Base-by-base conservation (phyloP, 2,113 vertebrate genomes). In the Eptesicus fuscus region DNA sequence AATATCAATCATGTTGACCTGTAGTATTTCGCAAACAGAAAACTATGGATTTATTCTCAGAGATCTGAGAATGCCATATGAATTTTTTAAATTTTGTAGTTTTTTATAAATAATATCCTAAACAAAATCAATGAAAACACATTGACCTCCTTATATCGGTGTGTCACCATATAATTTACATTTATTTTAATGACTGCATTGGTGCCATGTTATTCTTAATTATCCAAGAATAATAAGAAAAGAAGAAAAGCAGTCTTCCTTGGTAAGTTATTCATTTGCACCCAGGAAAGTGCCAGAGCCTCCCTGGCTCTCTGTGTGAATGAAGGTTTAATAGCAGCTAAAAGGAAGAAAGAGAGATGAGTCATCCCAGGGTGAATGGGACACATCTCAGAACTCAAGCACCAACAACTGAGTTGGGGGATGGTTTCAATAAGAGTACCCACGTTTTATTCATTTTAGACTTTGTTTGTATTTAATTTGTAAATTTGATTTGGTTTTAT, bases 71-170 rank as follows among this genome's bases (percentile, higher is more conserved):
- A 18, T 83, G 7, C 7, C 28, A 30, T 84, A 23, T 9, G 4
- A 5, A 47, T 59, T 89, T 76, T 53, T 93, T 18, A 8, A 71
- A 23, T 79, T 51, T 40, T 73, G 10, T 78, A 23, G 47, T 28
- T 77, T 88, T 65, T 67, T 37, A 71, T 82, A 83, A 83, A 80
- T 67, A 12, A 51, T 74, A 59, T 69, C 30, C 42, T 82, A 53
- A 94, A 63, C 22, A 86, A 91, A 91, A 85, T 42, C 73, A 87
- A 86, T 82, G 67, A 83, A 95, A 93, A 86, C 40, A 88, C 42
- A 94, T 51, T 69, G 12, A 85, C 13, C 65, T 73, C 47, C 20
- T 84, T 67, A 49, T 37, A 87, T 44, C 5, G 56, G 11, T 14
- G 10, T 53, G 35, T 42, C n/a, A 35, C 13, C 59, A 89, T 35